These are phyloP conservation scores for Lithosia quadra DNA, from an alignment of 2,888 invertebrate genomes.

Conservation along the genomic window DNA sequence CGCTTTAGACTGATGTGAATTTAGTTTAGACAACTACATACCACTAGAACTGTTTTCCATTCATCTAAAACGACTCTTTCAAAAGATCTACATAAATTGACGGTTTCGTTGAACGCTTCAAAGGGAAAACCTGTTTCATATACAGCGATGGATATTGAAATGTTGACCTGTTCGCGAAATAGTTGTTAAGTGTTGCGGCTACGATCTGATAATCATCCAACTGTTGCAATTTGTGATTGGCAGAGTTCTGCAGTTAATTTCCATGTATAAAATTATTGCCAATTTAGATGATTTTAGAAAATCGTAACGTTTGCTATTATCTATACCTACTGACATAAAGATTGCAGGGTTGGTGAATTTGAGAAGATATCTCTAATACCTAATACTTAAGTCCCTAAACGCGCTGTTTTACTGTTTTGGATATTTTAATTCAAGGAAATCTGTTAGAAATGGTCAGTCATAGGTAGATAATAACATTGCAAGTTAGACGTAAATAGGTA, in stretches of 20 bases:
- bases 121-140: background rate
- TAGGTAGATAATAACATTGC: background rate
- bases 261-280: conserved; percentile 60
- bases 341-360: conserved; percentile 47
- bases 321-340: conserved; percentile 58
- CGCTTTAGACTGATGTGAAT: conserved; percentile 70
- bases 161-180: background rate
- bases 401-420: background rate
- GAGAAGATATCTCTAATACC: background rate
- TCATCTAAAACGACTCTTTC: conserved; percentile 19
- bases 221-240: conserved; percentile 62
- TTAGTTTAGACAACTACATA: conserved; percentile 67
- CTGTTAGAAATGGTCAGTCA: background rate
- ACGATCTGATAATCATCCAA: conserved; percentile 36
- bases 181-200: conserved; percentile 13
- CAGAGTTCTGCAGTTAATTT: conserved; percentile 63
- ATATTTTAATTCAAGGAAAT: background rate
- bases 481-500: background rate
- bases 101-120: conserved; percentile 22
- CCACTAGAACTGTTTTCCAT: conserved; percentile 45
- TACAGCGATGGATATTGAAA: conserved; percentile 35
- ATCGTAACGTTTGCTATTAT: conserved; percentile 54
- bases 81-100: conserved; percentile 39
- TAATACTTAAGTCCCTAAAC: background rate
- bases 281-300: conserved; percentile 66